Percentiles rank a stretch among this genome's conserved stretches.
Conservation (phyloP, 2,888 invertebrate species). For the Lycophotia porphyrea region DNA sequence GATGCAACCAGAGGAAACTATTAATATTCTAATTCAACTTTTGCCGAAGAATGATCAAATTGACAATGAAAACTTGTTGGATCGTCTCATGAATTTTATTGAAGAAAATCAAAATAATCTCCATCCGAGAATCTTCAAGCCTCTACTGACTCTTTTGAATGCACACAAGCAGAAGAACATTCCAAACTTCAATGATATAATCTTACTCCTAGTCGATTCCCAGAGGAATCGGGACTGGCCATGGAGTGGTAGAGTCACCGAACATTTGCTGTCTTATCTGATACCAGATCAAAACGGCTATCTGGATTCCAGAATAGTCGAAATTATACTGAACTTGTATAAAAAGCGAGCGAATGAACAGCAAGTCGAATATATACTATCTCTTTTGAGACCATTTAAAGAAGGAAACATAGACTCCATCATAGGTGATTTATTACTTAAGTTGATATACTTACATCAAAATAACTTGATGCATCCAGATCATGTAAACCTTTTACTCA, state of each 20-base stretch:
- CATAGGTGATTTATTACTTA: conserved; percentile 26
- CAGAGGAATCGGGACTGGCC: conserved; percentile 42
- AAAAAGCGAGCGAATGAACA: conserved; percentile 21
- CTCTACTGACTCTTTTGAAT: conserved; percentile 21
- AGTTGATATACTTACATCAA: conserved; percentile 37
- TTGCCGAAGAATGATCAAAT: conserved; percentile 14
- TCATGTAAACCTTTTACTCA: conserved; percentile 38
- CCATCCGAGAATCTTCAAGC: conserved; percentile 33
- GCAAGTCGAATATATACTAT: conserved; percentile 41
- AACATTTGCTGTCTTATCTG: conserved; percentile 28
- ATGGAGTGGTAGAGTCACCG: conserved; percentile 32
- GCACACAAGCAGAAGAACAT: conserved; percentile 27
- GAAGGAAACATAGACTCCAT: conserved; percentile 18
- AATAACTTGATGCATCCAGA: conserved; percentile 33
- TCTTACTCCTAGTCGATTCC: conserved; percentile 29
- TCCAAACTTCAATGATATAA: conserved; percentile 39
- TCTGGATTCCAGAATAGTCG: conserved; percentile 43
- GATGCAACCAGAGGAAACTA: conserved; percentile 40
- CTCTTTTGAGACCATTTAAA: conserved; percentile 45
- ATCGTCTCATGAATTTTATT: conserved; percentile 28
- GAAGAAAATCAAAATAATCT: conserved; percentile 33
- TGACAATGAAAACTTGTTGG: conserved; percentile 17
- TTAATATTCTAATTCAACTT: conserved; percentile 20
- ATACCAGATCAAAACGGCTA: conserved; percentile 45
- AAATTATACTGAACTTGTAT: conserved; percentile 39